Evolutionary conservation across 1,140 invertebrate genomes (phyloP), one percentile per base, ranked within the genome.

Genomic region (Wasmannia auropunctata): DNA sequence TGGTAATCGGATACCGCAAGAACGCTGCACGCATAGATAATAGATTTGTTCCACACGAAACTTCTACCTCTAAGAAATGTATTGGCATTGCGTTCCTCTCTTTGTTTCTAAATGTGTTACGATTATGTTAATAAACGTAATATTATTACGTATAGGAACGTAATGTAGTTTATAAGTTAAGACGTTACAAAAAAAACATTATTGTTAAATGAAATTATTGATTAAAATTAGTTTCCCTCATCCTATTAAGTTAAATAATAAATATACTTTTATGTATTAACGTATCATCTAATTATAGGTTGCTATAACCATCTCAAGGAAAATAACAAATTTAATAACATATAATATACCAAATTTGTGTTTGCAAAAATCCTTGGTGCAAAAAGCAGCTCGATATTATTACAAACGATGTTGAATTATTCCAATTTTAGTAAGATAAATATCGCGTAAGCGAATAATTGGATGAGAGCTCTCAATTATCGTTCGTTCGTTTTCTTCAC

Each of bases 361-460:
- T 34, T n/a, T n/a, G 10, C 14, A 19, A 7, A 7, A 40, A 75
- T 40, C 34, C 16, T 25, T 25, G 1, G 31, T 1, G 60, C 14
- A 49, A 37, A 79, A 79, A 65, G 2, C 14, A 65, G 14, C 0
- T 11, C n/a, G n/a, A 37, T n/a, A 34, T 34, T 19, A 40, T 16
- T n/a, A n/a, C n/a, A 5, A 65, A 65, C n/a, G 34, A 56, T 4
- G 6, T 70, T 2, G 16, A 46, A 25, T 65, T 14, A 49, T 79
- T 34, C 14, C 40, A 37, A 49, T 77, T 46, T 63, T 43, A 77
- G 8, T 28, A 60, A 51, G 62, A 37, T 28, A 8, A 81, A 56
- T 49, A 25, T 58, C 76, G n/a, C 43, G 6, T 34, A n/a, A 43
- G 49, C 46, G 65, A 81, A 81, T 81, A 56, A 81, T 80, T 43